Evolutionary conservation across 2,113 vertebrate genomes (phyloP), one percentile per base, ranked within the genome.

Genomic region (Psilopsiagon aymara): DNA sequence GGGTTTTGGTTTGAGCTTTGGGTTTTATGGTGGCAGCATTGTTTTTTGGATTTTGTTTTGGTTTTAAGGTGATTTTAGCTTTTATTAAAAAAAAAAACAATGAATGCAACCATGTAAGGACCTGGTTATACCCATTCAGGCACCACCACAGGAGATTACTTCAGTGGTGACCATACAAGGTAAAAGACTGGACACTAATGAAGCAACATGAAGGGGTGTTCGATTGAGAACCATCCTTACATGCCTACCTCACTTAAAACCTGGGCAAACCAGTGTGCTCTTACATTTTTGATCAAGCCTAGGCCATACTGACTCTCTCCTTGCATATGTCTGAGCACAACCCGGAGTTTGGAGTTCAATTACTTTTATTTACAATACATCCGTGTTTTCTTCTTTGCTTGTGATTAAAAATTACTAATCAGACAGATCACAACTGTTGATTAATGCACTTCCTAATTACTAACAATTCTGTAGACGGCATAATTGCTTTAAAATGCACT

Each of bases 371-470:
- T 89, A 93, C 52, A 94, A 84, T 66, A 79, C 43, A 75, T 49
- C 43, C 59, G 11, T 51, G 39, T 75, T 81, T 87, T 90, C 51
- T 80, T 78, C 90, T 69, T 86, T n/a, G 37, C 43, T 79, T 79
- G 63, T 66, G 88, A 94, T 66, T 62, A 95, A 91, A 82, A 94
- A 76, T 82, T 90, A 83, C 71, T 94, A 79, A 94, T 95, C 92
- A 94, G 91, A 77, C 25, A 83, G 62, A 79, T 69, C 15, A 89
- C 70, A 85, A 76, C 63, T 47, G 86, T 62, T 94, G 88, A 96
- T 92, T 93, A 92, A 91, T 74, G 69, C 57, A 94, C 44, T 95
- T 92, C 52, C 69, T 88, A 94, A 95, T 93, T 96, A 93, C 41
- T 89, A 84, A 62, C 46, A 92, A 69, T 52, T 86, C 44, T 79